A percentile compares a stretch with the other conserved stretches of the same genome.
phyloP scores from a whole-genome alignment of 2,797 vertebrate genomes.

The Alectoris magna region DNA sequence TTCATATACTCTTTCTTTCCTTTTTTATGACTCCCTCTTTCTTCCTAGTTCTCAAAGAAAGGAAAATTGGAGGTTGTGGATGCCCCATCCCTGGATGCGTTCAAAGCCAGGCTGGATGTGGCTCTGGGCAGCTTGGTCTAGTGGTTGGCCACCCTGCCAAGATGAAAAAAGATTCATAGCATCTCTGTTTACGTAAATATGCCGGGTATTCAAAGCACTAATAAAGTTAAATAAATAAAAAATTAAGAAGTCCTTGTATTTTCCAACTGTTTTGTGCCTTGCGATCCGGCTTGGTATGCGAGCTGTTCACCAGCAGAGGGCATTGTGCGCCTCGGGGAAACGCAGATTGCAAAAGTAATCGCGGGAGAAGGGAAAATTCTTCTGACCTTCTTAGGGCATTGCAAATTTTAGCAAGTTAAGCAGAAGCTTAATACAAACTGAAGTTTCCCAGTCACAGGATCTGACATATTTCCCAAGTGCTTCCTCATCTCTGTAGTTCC shows the following conservation, averaged over 20 bases:
- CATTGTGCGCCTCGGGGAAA: constrained; percentile 13
- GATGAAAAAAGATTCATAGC: background rate
- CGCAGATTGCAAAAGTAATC: background rate
- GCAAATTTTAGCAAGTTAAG: background rate
- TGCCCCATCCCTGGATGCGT: too few species aligned
- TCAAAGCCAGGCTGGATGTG: too few species aligned
- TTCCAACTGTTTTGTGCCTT: background rate
- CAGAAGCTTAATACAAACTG: background rate
- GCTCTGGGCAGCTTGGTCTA: too few species aligned
- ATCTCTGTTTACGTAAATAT: background rate
- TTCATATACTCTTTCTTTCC: background rate
- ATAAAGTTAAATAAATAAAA: background rate
- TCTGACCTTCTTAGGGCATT: background rate
- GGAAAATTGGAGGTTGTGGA: background rate
- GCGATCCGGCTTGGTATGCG: background rate
- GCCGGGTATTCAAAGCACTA: background rate
- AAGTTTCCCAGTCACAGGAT: background rate
- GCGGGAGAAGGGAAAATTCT: background rate
- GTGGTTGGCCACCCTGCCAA: background rate
- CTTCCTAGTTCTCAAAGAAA: background rate
- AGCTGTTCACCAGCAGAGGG: constrained; percentile 33
- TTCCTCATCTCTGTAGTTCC: background rate
- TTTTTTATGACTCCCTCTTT: background rate
- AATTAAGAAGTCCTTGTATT: accelerated
- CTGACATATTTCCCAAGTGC: background rate